phyloP scores from a whole-genome alignment of 1,140 invertebrate species.

The Palaemon carinicauda region DNA sequence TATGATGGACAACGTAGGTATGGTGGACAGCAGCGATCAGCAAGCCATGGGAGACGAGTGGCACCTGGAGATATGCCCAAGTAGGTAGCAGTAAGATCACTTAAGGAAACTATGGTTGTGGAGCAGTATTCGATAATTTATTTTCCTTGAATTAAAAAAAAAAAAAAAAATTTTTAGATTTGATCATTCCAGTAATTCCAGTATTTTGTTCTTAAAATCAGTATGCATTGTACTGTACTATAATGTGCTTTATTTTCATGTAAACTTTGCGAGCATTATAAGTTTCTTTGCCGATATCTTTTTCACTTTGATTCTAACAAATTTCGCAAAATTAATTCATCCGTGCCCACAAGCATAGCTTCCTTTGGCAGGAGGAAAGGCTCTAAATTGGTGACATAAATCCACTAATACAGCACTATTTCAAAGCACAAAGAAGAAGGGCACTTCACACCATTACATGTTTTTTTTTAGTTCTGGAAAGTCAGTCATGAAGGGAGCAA shows the following conservation, averaged over 20 bases:
- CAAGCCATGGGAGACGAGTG: constrained; percentile 58
- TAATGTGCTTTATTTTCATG: too few relatives aligned
- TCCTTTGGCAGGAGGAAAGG: background rate
- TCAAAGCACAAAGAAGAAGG: constrained; percentile 55
- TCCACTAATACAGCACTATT: constrained; percentile 33
- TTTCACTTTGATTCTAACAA: too few relatives aligned
- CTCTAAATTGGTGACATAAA: background rate
- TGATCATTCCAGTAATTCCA: too few relatives aligned
- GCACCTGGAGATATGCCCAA: constrained; percentile 51
- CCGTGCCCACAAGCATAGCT: background rate
- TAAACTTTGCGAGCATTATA: too few relatives aligned
- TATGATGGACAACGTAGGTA: constrained; percentile 57
- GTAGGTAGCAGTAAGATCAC: constrained; percentile 45
- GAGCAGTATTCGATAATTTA: background rate
- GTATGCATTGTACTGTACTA: too few relatives aligned
- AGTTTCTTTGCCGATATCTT: too few relatives aligned
- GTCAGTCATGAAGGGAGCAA: constrained; percentile 23
- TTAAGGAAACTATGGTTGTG: constrained; percentile 19
- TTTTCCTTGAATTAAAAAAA: background rate
- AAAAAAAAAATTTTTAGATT: too few relatives aligned
- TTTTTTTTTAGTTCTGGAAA: constrained; percentile 25
- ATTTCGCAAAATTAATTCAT: background rate
- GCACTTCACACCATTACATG: constrained; percentile 24
- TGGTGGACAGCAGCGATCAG: constrained; percentile 52
- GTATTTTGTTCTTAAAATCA: too few relatives aligned